Conservation (phyloP, 2,888 invertebrate genomes). For the Salpingus planirostris region DNA sequence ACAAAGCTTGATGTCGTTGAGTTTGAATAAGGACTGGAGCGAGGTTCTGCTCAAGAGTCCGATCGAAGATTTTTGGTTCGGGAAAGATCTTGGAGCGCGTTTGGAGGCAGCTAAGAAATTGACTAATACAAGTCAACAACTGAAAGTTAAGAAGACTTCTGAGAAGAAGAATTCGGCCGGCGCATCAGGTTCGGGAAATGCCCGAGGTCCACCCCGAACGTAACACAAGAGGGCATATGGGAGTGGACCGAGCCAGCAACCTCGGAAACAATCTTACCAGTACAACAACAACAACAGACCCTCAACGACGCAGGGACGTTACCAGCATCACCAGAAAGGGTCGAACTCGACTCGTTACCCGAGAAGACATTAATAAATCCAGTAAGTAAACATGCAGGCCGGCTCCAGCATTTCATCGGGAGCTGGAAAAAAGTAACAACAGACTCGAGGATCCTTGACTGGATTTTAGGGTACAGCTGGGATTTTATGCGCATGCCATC, state of each 20-base stretch:
- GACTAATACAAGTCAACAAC: background rate
- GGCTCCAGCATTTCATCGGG: background rate
- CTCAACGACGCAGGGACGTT: background rate
- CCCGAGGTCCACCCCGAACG: conserved; percentile 5
- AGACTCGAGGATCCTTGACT: background rate
- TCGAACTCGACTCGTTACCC: no score
- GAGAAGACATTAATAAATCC: no score
- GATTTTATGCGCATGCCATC: background rate
- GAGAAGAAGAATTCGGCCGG: background rate
- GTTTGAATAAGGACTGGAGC: conserved; percentile 5
- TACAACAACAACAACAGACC: background rate
- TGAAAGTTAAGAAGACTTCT: background rate
- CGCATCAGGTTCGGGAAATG: conserved; percentile 1
- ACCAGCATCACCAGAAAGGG: background rate
- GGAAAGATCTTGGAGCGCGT: background rate
- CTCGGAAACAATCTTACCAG: background rate
- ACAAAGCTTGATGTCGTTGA: conserved; percentile 1
- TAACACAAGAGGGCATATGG: background rate
- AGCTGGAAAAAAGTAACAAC: background rate
- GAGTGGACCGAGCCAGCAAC: background rate
- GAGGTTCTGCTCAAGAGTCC: conserved; percentile 1
- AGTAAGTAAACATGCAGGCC: conserved; percentile 1
- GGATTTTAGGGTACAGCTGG: background rate
- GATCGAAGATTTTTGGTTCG: conserved; percentile 6
- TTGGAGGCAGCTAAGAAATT: conserved; percentile 2